Conservation (phyloP, 1,140 invertebrate genomes). For the Bombus waltoni region DNA sequence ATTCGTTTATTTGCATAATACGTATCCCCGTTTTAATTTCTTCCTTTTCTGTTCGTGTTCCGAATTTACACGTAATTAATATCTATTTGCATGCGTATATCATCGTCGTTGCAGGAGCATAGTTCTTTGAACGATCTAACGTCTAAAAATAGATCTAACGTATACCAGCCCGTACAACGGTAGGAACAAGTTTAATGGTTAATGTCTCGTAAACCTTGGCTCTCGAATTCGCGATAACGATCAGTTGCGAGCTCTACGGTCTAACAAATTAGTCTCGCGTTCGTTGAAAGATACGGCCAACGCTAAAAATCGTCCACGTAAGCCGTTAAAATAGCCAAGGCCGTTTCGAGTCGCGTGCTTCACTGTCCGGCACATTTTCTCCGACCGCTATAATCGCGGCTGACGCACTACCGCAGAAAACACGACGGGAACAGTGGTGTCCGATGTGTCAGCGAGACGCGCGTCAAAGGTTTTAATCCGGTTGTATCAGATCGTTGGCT, state of each 20-base stretch:
- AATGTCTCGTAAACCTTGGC: neutral
- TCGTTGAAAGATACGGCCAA: neutral
- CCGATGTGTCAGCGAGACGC: conserved; percentile 57
- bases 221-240: neutral
- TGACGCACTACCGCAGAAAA: conserved; percentile 42
- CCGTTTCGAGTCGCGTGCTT: neutral
- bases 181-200: neutral
- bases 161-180: too few species aligned
- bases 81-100: neutral
- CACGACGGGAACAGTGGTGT: conserved; percentile 14
- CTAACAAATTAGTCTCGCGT: neutral
- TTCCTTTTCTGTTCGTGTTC: too few species aligned
- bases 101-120: too few species aligned
- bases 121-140: neutral
- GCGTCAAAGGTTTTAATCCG: conserved; percentile 66
- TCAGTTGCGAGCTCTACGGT: neutral
- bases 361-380: neutral
- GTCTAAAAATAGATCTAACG: neutral
- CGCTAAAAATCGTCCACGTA: neutral
- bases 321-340: neutral
- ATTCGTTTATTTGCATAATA: neutral
- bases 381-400: conserved; percentile 34
- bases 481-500: conserved; percentile 55
- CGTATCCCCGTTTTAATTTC: neutral
- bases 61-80: too few species aligned